Evolutionary conservation across 2,888 invertebrate species (phyloP).

Genomic region (Orthosia incerta): DNA sequence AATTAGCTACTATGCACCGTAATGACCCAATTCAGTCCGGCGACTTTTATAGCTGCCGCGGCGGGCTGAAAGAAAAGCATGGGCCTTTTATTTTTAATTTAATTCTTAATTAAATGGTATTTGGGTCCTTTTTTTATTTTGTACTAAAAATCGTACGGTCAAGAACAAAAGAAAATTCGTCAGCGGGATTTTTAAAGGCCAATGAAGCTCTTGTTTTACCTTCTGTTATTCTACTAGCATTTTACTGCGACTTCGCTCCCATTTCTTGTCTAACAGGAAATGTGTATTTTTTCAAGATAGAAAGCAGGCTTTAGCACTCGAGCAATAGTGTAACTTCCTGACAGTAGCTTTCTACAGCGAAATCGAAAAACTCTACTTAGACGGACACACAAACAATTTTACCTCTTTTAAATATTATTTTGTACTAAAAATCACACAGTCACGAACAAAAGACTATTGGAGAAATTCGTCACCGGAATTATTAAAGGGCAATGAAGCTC

Average conservation of each 20-base stretch:
- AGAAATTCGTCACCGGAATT: neutral
- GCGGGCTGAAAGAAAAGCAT: constrained; percentile 43
- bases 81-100: constrained; percentile 42
- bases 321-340: no score
- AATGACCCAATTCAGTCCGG: constrained; percentile 60
- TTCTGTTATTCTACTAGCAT: neutral
- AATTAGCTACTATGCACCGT: constrained; percentile 55
- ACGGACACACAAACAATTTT: no score
- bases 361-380: no score
- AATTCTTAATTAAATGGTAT: constrained; percentile 57
- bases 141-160: constrained; percentile 2
- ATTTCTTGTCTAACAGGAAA: no score
- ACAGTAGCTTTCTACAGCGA: no score
- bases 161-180: constrained; percentile 1
- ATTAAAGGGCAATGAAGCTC: constrained; percentile 1
- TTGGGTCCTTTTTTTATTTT: constrained; percentile 27
- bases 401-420: neutral
- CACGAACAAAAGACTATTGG: neutral
- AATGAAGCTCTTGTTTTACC: neutral
- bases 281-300: no score
- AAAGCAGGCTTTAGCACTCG: no score
- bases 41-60: constrained; percentile 62
- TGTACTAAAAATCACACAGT: constrained; percentile 1
- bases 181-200: constrained; percentile 7
- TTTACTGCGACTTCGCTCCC: no score